A percentile compares a stretch with the other conserved stretches of the same genome.
Evolutionary conservation across 2,113 vertebrate genomes (phyloP).

Genomic region (Triplophysa tibetana): DNA sequence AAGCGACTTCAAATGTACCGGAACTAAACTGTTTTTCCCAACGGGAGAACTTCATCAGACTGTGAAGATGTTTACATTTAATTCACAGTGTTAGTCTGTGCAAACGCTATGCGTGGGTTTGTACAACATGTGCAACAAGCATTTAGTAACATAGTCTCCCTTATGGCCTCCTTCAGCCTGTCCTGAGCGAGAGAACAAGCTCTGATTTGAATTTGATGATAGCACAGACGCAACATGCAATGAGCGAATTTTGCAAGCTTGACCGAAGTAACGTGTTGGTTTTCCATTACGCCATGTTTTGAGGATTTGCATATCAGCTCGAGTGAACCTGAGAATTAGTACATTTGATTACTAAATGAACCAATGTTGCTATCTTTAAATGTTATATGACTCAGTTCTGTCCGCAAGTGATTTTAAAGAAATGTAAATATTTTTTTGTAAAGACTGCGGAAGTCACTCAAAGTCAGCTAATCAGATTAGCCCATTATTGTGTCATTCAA

Average conservation of each 20-base stretch:
- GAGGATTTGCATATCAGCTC: background rate
- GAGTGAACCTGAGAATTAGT: no score
- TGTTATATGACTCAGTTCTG: no score
- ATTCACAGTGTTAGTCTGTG: constrained; percentile 27
- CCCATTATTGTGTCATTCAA: no score
- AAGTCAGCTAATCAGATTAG: no score
- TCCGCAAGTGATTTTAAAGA: no score
- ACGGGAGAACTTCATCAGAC: constrained; percentile 43
- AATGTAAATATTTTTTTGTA: no score
- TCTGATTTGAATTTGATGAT: constrained; percentile 24
- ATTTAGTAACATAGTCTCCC: constrained; percentile 33
- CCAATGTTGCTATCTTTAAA: background rate
- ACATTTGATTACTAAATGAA: background rate
- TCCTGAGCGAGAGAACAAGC: background rate
- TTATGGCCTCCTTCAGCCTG: constrained; percentile 6
- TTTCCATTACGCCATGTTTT: background rate
- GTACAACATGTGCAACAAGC: constrained; percentile 22
- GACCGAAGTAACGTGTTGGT: background rate
- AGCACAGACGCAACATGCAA: background rate
- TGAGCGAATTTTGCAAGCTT: background rate
- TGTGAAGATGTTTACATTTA: constrained; percentile 39
- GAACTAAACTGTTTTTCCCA: constrained; percentile 59
- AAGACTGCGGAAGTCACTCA: no score
- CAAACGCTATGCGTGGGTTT: background rate
- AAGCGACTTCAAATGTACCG: constrained; percentile 48